Evolutionary conservation across 2,797 vertebrate genomes (phyloP), one percentile per base, ranked within the genome.

Genomic region (Sebastes baramenuke): DNA sequence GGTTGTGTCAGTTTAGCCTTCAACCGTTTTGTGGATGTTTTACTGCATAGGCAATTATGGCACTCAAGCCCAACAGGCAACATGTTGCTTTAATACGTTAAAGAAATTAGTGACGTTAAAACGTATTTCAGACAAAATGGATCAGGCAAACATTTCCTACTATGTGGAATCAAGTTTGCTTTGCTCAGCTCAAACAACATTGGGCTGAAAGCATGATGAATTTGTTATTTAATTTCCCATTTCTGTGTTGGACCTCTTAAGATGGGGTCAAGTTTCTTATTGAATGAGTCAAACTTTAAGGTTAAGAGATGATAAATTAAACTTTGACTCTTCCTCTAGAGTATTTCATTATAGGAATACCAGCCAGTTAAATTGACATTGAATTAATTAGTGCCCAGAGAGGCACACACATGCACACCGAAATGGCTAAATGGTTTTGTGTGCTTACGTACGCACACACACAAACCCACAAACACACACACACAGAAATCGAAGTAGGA

Each of bases 341-440:
- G 84, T 49, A 90, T 87, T 55, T 1, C 3, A 76, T 88, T 70
- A 87, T 24, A 55, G n/a, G 6, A 76, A 80, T 25, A 75, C 22
- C 49, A n/a, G 29, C 14, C 56, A 32, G 25, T 25, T 61, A 62
- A 80, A 83, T 8, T 67, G 67, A 60, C 8, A 65, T 24, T 61
- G 18, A 83, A 82, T 87, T 55, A 73, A 77, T 85, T 62, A 74
- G 6, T 68, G 62, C 69, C 59, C 55, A 71, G 60, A 77, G 49
- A 80, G 42, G 18, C n/a, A 22, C 5, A 25, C 22, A 42, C 29
- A 25, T 52, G 46, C 46, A 52, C 18, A 20, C 36, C 18, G 2
- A 58, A 36, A 72, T 22, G 10, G 13, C 9, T 71, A 30, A 11
- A 36, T 9, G 20, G 25, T 36, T 34, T 30, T 70, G 30, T 72